Conservation (phyloP, 2,113 vertebrate species). For the Aspiorhynchus laticeps region DNA sequence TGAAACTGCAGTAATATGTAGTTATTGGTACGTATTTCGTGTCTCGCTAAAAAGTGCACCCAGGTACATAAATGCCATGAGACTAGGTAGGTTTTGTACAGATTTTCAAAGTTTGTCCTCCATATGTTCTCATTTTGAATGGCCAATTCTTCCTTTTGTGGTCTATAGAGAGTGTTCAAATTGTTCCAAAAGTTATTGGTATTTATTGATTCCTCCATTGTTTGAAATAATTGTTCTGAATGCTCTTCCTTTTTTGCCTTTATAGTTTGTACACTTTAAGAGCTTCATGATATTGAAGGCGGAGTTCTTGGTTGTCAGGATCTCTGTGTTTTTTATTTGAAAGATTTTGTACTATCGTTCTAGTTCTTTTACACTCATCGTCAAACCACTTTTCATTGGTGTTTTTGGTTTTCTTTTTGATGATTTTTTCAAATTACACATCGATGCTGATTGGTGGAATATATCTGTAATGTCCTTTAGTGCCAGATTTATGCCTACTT, state of each 20-base stretch:
- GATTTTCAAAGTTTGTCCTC: background rate
- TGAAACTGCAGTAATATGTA: too few relatives aligned
- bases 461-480: background rate
- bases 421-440: background rate
- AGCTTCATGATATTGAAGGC: background rate
- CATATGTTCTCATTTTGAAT: background rate
- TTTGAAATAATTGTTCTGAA: background rate
- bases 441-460: background rate
- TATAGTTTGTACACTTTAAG: background rate
- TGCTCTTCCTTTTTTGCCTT: background rate
- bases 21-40: too few relatives aligned
- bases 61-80: too few relatives aligned
- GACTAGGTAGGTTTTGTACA: too few relatives aligned
- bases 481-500: background rate
- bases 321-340: background rate
- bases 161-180: background rate
- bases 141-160: background rate
- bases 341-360: background rate
- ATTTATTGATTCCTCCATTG: background rate
- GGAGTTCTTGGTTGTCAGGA: background rate
- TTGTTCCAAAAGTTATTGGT: background rate
- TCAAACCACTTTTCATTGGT: background rate
- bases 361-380: background rate
- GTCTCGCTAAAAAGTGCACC: too few relatives aligned
- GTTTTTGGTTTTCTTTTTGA: background rate